Evolutionary conservation across 1,140 invertebrate species (phyloP).

Genomic region (Drosophila busckii): DNA sequence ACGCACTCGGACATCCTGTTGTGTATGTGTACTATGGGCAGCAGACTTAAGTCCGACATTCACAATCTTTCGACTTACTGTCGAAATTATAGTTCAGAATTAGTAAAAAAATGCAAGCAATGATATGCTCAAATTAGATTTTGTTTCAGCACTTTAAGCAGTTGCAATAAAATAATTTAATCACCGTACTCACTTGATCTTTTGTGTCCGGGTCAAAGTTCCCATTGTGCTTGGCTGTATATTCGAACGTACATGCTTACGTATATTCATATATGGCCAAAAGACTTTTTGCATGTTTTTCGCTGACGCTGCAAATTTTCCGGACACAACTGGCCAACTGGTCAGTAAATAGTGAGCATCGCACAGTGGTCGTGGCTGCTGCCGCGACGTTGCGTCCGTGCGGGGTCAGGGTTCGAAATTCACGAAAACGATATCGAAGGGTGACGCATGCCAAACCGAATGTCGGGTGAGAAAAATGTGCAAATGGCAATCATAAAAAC

Average conservation of each 20-base stretch:
- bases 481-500: constrained; percentile 44
- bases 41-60: no score
- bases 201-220: no score
- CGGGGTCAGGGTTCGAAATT: constrained; percentile 17
- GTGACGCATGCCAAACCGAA: constrained; percentile 32
- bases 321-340: constrained; percentile 37
- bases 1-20: constrained; percentile 8
- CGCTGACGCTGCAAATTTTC: constrained; percentile 45
- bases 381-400: no score
- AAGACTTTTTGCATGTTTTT: constrained; percentile 36
- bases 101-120: no score
- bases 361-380: no score
- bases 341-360: constrained; percentile 35
- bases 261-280: constrained; percentile 3
- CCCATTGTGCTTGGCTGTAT: no score
- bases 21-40: constrained; percentile 25
- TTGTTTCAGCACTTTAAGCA: no score
- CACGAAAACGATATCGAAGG: constrained; percentile 38
- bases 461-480: constrained; percentile 33
- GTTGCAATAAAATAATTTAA: no score
- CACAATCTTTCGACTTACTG: no score
- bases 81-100: no score
- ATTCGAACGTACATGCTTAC: constrained; percentile 7
- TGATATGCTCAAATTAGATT: no score
- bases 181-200: no score